Conservation (phyloP, 1,140 invertebrate species). For the Drosophila pachea region DNA sequence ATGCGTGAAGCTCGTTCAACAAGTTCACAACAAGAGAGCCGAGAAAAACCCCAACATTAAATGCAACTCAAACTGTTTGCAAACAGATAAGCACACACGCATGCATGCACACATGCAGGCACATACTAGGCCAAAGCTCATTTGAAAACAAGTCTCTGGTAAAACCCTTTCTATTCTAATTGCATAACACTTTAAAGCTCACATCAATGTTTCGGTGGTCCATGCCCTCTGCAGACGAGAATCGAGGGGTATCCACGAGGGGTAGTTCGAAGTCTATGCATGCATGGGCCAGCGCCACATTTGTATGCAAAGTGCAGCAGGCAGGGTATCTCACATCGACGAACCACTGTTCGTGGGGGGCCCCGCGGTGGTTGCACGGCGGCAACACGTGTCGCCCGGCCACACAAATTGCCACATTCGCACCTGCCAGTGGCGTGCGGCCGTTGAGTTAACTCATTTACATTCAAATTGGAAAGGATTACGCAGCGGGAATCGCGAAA, state of each 20-base stretch:
- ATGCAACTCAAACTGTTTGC: slow-evolving; percentile 46
- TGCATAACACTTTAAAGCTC: slow-evolving; percentile 16
- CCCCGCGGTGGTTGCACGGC: neutral
- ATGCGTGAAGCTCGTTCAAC: slow-evolving; percentile 57
- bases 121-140: slow-evolving; percentile 7
- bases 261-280: neutral
- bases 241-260: too few relatives aligned
- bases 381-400: slow-evolving; percentile 16
- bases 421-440: slow-evolving; percentile 25
- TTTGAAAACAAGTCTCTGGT: slow-evolving; percentile 7
- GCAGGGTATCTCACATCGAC: neutral
- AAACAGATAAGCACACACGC: slow-evolving; percentile 10
- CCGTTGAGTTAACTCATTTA: slow-evolving; percentile 58
- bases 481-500: slow-evolving; percentile 28
- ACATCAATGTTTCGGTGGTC: neutral
- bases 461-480: slow-evolving; percentile 56
- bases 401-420: slow-evolving; percentile 43
- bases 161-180: slow-evolving; percentile 18
- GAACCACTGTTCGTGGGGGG: neutral
- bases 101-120: neutral
- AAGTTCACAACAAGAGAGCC: slow-evolving; percentile 48
- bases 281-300: neutral
- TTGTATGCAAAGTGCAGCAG: slow-evolving; percentile 6
- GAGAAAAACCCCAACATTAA: slow-evolving; percentile 16
- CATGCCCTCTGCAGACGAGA: neutral